Evolutionary conservation across 2,113 vertebrate genomes (phyloP).

Genomic region (Chaetura pelagica): DNA sequence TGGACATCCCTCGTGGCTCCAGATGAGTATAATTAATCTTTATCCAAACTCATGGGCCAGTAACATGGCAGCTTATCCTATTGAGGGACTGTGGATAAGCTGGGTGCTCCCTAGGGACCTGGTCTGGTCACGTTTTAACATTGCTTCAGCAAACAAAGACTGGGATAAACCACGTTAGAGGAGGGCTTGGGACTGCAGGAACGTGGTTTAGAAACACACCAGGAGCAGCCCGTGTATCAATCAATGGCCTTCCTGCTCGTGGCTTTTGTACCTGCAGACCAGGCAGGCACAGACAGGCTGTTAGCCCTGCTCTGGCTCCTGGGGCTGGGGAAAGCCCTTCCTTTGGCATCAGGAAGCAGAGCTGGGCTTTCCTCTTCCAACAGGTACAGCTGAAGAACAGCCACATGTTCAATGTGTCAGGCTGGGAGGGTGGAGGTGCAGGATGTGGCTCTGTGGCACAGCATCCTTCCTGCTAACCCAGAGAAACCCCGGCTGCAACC

Average conservation of each 20-base stretch:
- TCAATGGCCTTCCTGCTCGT: not conserved
- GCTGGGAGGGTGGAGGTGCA: not conserved
- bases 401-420: not conserved
- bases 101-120: not conserved
- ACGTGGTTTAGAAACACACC: not conserved
- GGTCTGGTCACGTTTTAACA: not conserved
- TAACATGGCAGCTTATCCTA: rapidly evolving
- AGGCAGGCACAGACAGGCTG: not conserved
- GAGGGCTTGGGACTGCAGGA: not conserved
- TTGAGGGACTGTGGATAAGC: not conserved
- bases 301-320: not conserved
- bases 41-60: not conserved
- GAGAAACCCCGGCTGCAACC: not conserved
- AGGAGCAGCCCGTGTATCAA: not conserved
- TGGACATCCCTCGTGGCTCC: not conserved
- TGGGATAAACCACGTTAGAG: not conserved
- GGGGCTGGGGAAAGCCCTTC: not conserved
- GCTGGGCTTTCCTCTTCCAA: not conserved
- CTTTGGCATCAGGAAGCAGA: not conserved
- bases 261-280: not conserved
- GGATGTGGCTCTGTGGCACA: not conserved
- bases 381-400: not conserved
- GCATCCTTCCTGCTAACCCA: not conserved
- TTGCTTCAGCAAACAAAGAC: not conserved
- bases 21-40: not conserved